phyloP scores from a whole-genome alignment of 2,797 vertebrate species.

The Denticeps clupeoides region DNA sequence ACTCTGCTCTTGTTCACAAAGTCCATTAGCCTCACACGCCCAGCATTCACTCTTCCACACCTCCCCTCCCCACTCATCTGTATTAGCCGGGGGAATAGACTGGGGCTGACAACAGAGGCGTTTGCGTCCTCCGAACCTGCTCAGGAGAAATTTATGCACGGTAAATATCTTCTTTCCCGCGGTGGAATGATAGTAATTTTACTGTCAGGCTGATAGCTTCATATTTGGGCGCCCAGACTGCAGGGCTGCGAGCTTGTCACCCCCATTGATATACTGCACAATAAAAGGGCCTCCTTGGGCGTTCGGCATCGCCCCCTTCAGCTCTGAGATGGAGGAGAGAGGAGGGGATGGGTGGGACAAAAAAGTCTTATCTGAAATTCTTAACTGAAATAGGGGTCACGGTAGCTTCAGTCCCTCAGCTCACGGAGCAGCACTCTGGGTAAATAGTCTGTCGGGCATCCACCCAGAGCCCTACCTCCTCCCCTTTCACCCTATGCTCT shows the following conservation, averaged over 20 bases:
- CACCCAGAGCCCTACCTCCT: background rate
- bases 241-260: slow-evolving; percentile 29
- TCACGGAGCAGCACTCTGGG: slow-evolving; percentile 11
- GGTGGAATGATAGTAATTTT: slow-evolving; percentile 28
- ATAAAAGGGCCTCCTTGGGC: slow-evolving; percentile 31
- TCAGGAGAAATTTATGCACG: slow-evolving; percentile 32
- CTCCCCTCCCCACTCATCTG: slow-evolving; percentile 9
- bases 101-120: background rate
- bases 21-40: slow-evolving; percentile 14
- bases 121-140: slow-evolving; percentile 12
- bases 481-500: background rate
- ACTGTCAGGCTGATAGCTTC: slow-evolving; percentile 31
- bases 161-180: slow-evolving; percentile 32
- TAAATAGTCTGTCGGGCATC: slow-evolving; percentile 20
- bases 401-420: slow-evolving; percentile 6
- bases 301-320: slow-evolving; percentile 13
- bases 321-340: background rate
- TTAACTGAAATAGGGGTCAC: slow-evolving; percentile 16
- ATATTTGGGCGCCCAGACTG: slow-evolving; percentile 29
- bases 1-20: slow-evolving; percentile 3
- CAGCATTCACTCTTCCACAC: slow-evolving; percentile 4
- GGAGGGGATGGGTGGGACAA: background rate
- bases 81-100: slow-evolving; percentile 13
- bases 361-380: slow-evolving; percentile 7
- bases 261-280: slow-evolving; percentile 29